These are phyloP conservation scores for Pitta sordida DNA, from an alignment of 2,113 vertebrate species.

Conservation along the genomic window DNA sequence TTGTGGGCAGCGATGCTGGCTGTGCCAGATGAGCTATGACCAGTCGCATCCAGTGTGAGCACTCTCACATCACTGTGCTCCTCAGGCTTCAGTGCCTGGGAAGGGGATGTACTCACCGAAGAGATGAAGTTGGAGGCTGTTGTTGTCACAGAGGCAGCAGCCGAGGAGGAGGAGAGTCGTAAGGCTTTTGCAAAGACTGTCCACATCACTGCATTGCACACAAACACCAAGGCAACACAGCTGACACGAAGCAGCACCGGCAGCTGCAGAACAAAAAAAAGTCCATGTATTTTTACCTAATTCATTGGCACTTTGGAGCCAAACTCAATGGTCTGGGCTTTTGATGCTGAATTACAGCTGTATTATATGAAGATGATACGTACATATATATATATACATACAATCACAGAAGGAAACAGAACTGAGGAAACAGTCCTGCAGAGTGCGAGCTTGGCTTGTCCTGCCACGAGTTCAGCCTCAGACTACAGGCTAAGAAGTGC, in stretches of 20 bases:
- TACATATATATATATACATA: no score
- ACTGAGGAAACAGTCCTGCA: neutral
- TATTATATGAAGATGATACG: neutral
- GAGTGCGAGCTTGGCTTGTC: rapidly evolving
- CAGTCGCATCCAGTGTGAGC: rapidly evolving
- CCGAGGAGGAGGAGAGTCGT: constrained; percentile 87
- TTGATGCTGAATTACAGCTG: neutral
- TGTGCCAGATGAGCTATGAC: neutral
- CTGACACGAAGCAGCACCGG: constrained; percentile 73
- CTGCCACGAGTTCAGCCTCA: neutral
- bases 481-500: neutral
- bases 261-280: constrained; percentile 67
- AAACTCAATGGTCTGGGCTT: neutral
- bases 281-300: neutral
- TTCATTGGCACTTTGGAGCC: neutral
- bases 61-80: neutral
- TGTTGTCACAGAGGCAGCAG: constrained; percentile 86
- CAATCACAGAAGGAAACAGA: neutral
- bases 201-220: constrained; percentile 91
- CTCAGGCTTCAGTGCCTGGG: neutral
- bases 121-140: constrained; percentile 91
- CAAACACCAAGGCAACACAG: constrained; percentile 78
- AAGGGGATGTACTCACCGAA: constrained; percentile 79
- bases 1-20: rapidly evolving
- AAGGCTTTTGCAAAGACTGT: constrained; percentile 90